Evolutionary conservation across 2,113 vertebrate species (phyloP).

Genomic region (Morphnarchus princeps): DNA sequence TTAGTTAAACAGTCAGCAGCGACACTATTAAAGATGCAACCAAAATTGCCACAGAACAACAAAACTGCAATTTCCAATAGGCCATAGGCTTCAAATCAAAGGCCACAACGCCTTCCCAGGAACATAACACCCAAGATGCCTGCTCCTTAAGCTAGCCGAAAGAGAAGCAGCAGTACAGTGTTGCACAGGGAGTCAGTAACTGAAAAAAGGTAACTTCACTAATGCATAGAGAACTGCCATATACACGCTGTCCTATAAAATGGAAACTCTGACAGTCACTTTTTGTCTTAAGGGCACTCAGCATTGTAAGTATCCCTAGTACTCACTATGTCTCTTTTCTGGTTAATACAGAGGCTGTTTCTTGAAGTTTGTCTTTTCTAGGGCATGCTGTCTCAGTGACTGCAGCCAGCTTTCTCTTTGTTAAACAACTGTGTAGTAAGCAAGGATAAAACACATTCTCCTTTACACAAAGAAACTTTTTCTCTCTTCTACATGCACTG

Average conservation of each 20-base stretch:
- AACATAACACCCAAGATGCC: not conserved
- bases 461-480: not conserved
- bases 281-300: not conserved
- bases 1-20: not conserved
- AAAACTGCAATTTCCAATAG: not conserved
- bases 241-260: not conserved
- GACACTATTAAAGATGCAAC: not conserved
- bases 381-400: not conserved
- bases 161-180: not conserved
- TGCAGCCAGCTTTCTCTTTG: not conserved
- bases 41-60: not conserved
- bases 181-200: not conserved
- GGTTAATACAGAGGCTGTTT: not conserved
- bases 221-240: not conserved
- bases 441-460: not conserved
- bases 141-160: not conserved
- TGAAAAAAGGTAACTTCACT: not conserved
- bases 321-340: not conserved
- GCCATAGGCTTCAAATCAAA: not conserved
- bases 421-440: not conserved
- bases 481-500: not conserved
- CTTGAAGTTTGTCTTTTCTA: not conserved
- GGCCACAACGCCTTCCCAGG: not conserved
- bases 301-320: not conserved
- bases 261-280: not conserved